Evolutionary conservation across 2,888 invertebrate species (phyloP).

Genomic region (Camponotus fellah): DNA sequence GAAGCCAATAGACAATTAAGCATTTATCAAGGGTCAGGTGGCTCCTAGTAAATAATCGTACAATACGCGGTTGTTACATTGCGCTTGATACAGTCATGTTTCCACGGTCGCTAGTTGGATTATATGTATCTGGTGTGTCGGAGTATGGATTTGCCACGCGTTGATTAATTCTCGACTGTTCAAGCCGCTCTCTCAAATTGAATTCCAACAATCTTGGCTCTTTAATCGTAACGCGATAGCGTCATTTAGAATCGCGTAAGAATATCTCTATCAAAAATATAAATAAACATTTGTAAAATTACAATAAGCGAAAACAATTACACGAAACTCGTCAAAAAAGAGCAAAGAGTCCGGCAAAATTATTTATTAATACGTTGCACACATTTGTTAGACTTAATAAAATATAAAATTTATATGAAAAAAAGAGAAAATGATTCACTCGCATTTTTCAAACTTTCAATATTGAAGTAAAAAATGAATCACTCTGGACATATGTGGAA

Average conservation of each 20-base stretch:
- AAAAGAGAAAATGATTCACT: neutral
- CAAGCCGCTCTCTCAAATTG: constrained; percentile 49
- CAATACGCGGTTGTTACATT: constrained; percentile 22
- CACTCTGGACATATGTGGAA: neutral
- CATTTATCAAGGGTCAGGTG: constrained; percentile 37
- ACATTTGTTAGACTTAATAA: neutral
- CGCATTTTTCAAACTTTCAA: constrained; percentile 1
- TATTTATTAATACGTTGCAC: neutral
- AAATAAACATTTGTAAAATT: neutral
- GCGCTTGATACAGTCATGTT: constrained; percentile 55
- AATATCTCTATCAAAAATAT: neutral
- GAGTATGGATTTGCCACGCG: constrained; percentile 54
- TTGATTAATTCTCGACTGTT: constrained; percentile 55
- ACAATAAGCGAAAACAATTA: neutral
- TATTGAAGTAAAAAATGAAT: constrained; percentile 29
- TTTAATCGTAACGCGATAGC: constrained; percentile 30
- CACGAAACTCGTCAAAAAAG: too few species aligned
- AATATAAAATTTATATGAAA: neutral
- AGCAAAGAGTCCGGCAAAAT: neutral
- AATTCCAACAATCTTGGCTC: constrained; percentile 39
- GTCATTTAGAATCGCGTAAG: neutral
- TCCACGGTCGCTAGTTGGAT: constrained; percentile 54
- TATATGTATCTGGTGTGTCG: constrained; percentile 45
- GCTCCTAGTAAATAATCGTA: constrained; percentile 42
- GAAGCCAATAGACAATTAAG: neutral